Evolutionary conservation across 2,888 invertebrate species (phyloP).

Genomic region (Platypus cylindrus): DNA sequence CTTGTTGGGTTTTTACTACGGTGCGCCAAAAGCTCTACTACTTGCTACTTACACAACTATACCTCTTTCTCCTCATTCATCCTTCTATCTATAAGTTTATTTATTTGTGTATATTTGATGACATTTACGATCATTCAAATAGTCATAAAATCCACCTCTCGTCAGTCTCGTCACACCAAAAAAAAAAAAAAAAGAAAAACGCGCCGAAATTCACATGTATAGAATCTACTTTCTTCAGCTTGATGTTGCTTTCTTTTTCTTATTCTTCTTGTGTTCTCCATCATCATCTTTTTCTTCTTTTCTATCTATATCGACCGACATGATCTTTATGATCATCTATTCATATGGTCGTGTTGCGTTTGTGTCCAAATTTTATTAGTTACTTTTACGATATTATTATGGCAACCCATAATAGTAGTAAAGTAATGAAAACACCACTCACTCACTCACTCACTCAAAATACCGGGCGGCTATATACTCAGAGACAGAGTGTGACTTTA

Average conservation of each 20-base stretch:
- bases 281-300: slow-evolving; percentile 5
- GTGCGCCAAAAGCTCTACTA: slow-evolving; percentile 28
- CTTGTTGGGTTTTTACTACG: slow-evolving; percentile 24
- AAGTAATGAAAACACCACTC: too few relatives aligned
- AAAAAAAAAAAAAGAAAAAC: too few relatives aligned
- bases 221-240: too few relatives aligned
- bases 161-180: slow-evolving; percentile 29
- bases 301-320: not conserved
- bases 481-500: slow-evolving; percentile 23
- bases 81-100: too few relatives aligned
- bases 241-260: too few relatives aligned
- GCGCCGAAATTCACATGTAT: too few relatives aligned
- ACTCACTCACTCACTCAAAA: too few relatives aligned
- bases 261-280: too few relatives aligned
- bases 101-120: slow-evolving; percentile 32
- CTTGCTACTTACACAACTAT: too few relatives aligned
- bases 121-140: slow-evolving; percentile 48
- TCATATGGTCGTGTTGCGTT: slow-evolving; percentile 27
- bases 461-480: slow-evolving; percentile 20
- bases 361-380: slow-evolving; percentile 30
- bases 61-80: too few relatives aligned
- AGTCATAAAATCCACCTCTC: slow-evolving; percentile 42
- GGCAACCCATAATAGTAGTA: too few relatives aligned
- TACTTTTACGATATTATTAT: slow-evolving; percentile 34
- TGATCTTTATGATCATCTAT: slow-evolving; percentile 6